phyloP scores from a whole-genome alignment of 2,797 vertebrate genomes.

The Pelobates cultripes region DNA sequence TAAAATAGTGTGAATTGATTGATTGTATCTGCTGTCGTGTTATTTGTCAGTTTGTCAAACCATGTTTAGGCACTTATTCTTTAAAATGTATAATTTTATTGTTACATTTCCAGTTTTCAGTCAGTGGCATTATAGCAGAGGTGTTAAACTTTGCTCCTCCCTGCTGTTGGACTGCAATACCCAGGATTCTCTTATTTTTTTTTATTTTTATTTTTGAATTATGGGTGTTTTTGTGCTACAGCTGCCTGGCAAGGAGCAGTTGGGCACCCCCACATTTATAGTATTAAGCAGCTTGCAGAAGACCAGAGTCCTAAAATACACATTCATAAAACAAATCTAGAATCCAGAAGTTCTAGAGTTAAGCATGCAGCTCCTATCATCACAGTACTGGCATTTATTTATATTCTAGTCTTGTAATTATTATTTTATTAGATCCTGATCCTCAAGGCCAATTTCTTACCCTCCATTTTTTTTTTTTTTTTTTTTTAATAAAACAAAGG shows the following conservation, averaged over 20 bases:
- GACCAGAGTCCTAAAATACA: background rate
- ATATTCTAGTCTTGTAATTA: too few species aligned
- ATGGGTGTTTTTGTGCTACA: too few species aligned
- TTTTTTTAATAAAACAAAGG: too few species aligned
- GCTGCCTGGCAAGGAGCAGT: too few species aligned
- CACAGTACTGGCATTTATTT: too few species aligned
- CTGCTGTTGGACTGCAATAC: too few species aligned
- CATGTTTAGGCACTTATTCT: constrained; percentile 50
- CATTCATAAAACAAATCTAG: too few species aligned
- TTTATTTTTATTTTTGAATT: too few species aligned
- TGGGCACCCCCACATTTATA: background rate
- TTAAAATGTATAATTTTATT: background rate
- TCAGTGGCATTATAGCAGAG: background rate
- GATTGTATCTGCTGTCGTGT: constrained; percentile 58
- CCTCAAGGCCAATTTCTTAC: constrained; percentile 36
- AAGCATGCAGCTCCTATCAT: too few species aligned
- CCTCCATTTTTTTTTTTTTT: background rate
- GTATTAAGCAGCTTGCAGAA: background rate
- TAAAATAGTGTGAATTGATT: constrained; percentile 55
- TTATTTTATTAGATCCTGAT: constrained; percentile 5
- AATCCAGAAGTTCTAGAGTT: too few species aligned
- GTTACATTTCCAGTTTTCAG: constrained; percentile 11
- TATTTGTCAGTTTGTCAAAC: constrained; percentile 60
- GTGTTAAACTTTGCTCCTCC: too few species aligned
- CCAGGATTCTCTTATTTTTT: too few species aligned